Evolutionary conservation across 2,888 invertebrate genomes (phyloP), one percentile per base, ranked within the genome.

Genomic region (Synanthedon myopaeformis): DNA sequence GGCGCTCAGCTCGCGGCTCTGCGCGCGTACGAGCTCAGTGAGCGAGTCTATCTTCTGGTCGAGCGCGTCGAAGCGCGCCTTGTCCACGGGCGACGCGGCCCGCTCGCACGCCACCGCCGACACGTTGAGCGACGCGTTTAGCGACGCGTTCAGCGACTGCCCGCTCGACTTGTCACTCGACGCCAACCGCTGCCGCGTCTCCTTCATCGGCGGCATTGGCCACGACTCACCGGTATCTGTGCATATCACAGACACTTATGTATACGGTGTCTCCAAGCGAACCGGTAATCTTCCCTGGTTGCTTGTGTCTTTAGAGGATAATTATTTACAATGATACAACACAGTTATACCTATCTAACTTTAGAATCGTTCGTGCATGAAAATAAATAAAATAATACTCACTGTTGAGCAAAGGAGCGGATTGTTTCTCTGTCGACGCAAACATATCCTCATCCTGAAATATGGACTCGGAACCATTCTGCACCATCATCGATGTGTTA

Each of bases 141-240:
- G 55, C 41, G 70, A 66, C 49, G 61, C 62, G 64, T 65, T 72
- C 4, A 77, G 67, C 54, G 76, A 74, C 58, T 79, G 79, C 56
- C 65, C 67, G 64, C 70, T 67, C 13, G 76, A 74, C 58, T 82
- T 80, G 60, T 82, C 83, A 61, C 77, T 78, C 2, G 83, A 79
- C 41, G 82, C 79, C 57, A 83, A 84, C 52, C 86, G 72, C 54
- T 82, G 82, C 58, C 82, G 77, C 23, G 85, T 84, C 49, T 85
- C 85, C 0, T 79, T 75, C 51, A 88, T 79, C 58, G 86, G 85
- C 1, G 87, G 82, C 53, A 88, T 87, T 1, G 88, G 88, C 88
- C 88, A 88, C 1, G 72, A 63, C 45, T 45, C 14, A 12, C 13
- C 45, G 14, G 14, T 14, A 45, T 45, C 45, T 13, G 45, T 45